phyloP scores from a whole-genome alignment of 2,888 invertebrate genomes.

The Chymomyza caudatula region DNA sequence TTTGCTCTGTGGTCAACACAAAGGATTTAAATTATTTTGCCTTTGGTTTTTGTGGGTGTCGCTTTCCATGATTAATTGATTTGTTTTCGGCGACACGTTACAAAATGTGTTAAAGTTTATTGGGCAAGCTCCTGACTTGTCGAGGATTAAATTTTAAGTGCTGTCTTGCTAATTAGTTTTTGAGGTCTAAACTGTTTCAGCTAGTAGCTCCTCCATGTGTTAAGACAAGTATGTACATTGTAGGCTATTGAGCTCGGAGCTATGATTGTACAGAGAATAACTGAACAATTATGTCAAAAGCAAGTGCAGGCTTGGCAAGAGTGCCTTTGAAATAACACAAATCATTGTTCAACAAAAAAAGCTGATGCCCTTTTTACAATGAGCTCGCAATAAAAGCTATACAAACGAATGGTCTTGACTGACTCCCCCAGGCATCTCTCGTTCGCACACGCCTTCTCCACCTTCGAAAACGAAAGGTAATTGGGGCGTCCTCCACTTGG shows the following conservation, averaged over 20 bases:
- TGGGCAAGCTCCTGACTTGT: neutral
- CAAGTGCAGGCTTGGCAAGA: too few species aligned
- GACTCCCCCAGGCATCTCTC: too few species aligned
- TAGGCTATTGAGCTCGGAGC: neutral
- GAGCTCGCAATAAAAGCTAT: too few species aligned
- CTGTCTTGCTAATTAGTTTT: slow-evolving; percentile 57
- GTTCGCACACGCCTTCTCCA: too few species aligned
- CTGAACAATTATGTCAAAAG: too few species aligned
- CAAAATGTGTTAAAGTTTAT: neutral
- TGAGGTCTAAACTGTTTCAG: slow-evolving; percentile 43
- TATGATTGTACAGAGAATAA: neutral
- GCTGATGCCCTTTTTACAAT: too few species aligned
- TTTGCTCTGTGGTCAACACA: slow-evolving; percentile 48
- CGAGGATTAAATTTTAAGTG: slow-evolving; percentile 24
- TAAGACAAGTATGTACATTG: neutral
- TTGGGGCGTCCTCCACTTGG: too few species aligned
- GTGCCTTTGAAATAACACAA: too few species aligned
- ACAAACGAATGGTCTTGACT: too few species aligned
- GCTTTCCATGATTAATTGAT: slow-evolving; percentile 60
- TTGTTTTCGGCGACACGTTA: slow-evolving; percentile 7
- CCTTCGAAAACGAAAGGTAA: too few species aligned
- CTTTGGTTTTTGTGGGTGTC: slow-evolving; percentile 42
- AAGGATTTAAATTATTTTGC: slow-evolving; percentile 57
- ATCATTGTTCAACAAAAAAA: too few species aligned
- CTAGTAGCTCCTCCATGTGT: neutral